These are phyloP conservation scores for Grammomys surdaster DNA, from an alignment of 2,113 vertebrate species.

Conservation along the genomic window DNA sequence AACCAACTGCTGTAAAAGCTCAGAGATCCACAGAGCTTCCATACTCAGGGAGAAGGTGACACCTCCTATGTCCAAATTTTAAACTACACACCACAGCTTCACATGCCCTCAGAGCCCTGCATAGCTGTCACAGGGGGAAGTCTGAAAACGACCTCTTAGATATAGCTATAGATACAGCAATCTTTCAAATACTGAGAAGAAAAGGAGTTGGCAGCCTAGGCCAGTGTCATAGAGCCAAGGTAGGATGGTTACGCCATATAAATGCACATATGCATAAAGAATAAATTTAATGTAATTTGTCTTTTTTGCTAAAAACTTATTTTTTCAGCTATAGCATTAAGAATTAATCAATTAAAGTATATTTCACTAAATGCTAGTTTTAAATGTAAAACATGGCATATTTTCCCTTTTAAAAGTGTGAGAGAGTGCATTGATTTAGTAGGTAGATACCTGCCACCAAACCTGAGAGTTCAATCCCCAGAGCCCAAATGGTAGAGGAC, in stretches of 20 bases:
- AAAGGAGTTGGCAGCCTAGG: neutral
- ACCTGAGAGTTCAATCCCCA: neutral
- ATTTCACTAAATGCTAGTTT: constrained; percentile 18
- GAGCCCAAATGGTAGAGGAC: neutral
- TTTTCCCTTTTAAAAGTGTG: neutral
- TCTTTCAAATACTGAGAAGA: neutral
- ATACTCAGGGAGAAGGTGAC: neutral
- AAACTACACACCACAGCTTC: neutral
- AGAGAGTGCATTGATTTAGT: neutral
- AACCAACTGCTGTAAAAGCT: neutral
- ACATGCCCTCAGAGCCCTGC: neutral
- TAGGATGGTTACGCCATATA: neutral
- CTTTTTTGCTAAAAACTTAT: neutral
- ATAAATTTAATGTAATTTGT: constrained; percentile 22
- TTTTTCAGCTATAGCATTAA: constrained; percentile 7
- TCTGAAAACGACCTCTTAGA: neutral
- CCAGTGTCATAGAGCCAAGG: neutral
- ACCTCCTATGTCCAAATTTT: neutral
- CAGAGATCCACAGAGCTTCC: neutral
- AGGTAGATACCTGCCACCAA: neutral
- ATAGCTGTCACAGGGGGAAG: neutral
- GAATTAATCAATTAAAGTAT: neutral
- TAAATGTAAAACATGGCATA: neutral
- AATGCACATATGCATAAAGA: constrained; percentile 11
- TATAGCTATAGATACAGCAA: neutral